These are phyloP conservation scores for Hypolimnas misippus DNA, from an alignment of 2,888 invertebrate species.

Conservation along the genomic window DNA sequence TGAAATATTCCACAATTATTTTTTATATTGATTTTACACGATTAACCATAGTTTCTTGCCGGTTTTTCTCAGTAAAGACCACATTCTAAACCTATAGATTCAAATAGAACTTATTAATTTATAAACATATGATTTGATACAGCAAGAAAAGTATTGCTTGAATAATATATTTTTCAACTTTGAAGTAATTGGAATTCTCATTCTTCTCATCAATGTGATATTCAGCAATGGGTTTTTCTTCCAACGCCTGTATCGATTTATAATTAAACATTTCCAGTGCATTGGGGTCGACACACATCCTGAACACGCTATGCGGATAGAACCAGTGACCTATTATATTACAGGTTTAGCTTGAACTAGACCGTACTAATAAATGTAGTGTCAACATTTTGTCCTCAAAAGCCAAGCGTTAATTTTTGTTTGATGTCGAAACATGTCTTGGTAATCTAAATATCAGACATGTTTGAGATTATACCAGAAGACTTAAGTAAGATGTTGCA, in stretches of 20 bases:
- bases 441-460: background rate
- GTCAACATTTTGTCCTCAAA: slow-evolving; percentile 20
- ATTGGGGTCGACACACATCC: slow-evolving; percentile 38
- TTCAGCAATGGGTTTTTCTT: background rate
- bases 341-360: slow-evolving; percentile 39
- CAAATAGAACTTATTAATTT: too few relatives aligned
- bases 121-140: too few relatives aligned
- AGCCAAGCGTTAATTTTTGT: background rate
- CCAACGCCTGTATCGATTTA: slow-evolving; percentile 15
- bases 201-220: background rate
- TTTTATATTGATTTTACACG: too few relatives aligned
- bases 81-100: too few relatives aligned
- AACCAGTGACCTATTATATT: slow-evolving; percentile 42
- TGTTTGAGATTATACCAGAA: background rate
- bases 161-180: too few relatives aligned
- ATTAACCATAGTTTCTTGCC: too few relatives aligned
- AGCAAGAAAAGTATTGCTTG: too few relatives aligned
- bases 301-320: slow-evolving; percentile 37
- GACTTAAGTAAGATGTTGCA: too few relatives aligned
- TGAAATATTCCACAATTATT: too few relatives aligned
- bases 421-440: background rate
- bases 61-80: too few relatives aligned
- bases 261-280: slow-evolving; percentile 19
- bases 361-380: slow-evolving; percentile 32
- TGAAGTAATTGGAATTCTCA: too few relatives aligned